Percentiles rank a stretch among this genome's conserved stretches.
Evolutionary conservation across 2,113 vertebrate genomes (phyloP).

Genomic region (Dinomys branickii): DNA sequence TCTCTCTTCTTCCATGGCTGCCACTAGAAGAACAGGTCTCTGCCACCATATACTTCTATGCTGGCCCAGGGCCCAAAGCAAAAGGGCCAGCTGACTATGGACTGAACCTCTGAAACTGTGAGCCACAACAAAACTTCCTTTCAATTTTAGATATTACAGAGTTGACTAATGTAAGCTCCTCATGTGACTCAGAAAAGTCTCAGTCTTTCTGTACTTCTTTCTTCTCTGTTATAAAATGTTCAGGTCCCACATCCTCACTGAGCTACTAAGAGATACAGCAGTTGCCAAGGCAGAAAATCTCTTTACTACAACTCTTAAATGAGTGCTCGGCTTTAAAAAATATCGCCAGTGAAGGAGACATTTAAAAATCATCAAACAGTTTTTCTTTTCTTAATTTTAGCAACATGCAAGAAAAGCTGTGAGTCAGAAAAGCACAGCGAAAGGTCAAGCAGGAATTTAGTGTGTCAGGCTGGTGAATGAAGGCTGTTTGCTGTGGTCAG

Average conservation of each 20-base stretch:
- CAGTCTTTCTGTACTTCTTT: background rate
- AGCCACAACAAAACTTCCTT: background rate
- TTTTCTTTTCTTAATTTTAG: conserved; percentile 43
- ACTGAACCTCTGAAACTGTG: background rate
- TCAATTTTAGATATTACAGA: background rate
- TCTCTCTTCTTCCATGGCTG: background rate
- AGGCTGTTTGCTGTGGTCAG: background rate
- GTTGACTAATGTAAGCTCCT: background rate
- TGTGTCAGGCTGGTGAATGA: background rate
- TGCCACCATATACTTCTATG: too few species aligned
- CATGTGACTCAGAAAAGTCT: background rate
- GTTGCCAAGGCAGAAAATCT: conserved; percentile 10
- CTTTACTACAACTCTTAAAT: background rate
- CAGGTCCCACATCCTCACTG: background rate
- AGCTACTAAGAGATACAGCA: background rate
- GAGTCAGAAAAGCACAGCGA: background rate
- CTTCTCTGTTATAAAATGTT: background rate
- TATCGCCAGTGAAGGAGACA: background rate
- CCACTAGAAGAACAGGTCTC: background rate
- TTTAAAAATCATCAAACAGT: conserved; percentile 2
- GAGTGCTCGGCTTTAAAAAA: background rate
- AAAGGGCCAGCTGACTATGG: background rate
- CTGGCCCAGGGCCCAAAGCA: background rate
- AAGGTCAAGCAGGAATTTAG: background rate
- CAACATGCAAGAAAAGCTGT: conserved; percentile 16